Evolutionary conservation across 1,140 invertebrate genomes (phyloP).

Genomic region (Batillaria attramentaria): DNA sequence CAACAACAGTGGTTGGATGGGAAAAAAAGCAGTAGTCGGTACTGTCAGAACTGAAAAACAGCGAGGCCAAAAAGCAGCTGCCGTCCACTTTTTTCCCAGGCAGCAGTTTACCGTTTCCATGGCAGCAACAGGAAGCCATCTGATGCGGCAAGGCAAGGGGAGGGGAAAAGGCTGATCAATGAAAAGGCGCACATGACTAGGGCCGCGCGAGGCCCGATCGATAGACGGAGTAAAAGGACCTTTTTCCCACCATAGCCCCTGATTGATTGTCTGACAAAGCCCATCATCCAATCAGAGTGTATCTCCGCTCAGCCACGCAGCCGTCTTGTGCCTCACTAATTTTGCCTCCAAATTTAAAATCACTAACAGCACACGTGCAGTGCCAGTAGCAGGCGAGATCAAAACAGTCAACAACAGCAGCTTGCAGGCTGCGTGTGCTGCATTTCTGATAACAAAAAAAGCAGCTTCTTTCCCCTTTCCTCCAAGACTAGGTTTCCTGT

Average conservation of each 20-base stretch:
- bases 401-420: not conserved
- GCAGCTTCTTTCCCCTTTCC: too few species aligned
- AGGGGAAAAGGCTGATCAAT: slow-evolving; percentile 32
- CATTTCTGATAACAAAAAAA: too few species aligned
- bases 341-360: slow-evolving; percentile 71
- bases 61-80: too few species aligned
- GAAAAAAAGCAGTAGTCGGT: too few species aligned
- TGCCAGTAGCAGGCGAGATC: not conserved
- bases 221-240: slow-evolving; percentile 17
- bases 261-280: slow-evolving; percentile 63
- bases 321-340: slow-evolving; percentile 54
- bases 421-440: too few species aligned
- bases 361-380: not conserved
- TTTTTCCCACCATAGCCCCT: slow-evolving; percentile 53
- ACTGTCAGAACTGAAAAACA: too few species aligned
- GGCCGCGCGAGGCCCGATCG: slow-evolving; percentile 8
- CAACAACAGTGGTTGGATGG: too few species aligned
- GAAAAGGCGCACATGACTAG: slow-evolving; percentile 13
- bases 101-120: slow-evolving; percentile 32
- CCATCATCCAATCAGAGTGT: slow-evolving; percentile 63
- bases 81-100: not conserved
- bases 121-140: slow-evolving; percentile 27
- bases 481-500: too few species aligned
- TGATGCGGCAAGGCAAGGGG: not conserved
- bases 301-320: slow-evolving; percentile 48